Evolutionary conservation across 2,113 vertebrate species (phyloP).

Genomic region (Psittacara wagleri): DNA sequence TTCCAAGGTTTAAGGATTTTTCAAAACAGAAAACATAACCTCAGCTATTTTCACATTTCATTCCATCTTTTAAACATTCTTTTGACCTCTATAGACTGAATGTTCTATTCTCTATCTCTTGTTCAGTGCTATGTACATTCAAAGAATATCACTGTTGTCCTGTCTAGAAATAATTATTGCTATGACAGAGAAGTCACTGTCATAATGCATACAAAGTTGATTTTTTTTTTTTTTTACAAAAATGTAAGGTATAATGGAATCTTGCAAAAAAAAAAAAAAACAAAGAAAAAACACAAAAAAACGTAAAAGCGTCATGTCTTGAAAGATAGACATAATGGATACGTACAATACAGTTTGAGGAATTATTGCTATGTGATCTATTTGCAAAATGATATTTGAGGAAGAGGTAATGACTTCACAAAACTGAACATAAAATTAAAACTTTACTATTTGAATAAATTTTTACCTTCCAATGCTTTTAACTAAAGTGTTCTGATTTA

Average conservation of each 20-base stretch:
- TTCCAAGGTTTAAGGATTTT: background rate
- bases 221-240: background rate
- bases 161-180: background rate
- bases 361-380: background rate
- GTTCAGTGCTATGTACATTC: background rate
- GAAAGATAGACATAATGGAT: background rate
- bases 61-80: background rate
- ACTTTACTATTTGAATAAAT: background rate
- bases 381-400: background rate
- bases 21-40: background rate
- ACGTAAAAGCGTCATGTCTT: background rate
- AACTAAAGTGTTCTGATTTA: background rate
- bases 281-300: background rate
- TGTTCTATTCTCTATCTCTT: background rate
- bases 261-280: background rate
- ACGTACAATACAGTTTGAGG: background rate
- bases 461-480: background rate
- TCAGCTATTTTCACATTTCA: background rate
- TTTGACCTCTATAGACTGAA: background rate
- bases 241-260: rapidly evolving
- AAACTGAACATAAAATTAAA: background rate
- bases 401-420: background rate
- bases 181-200: background rate
- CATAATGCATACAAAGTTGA: background rate
- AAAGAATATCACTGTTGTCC: background rate